Evolutionary conservation across 53 echinoderm and acorn worm genomes (phyloP).

Genomic region (Paracentrotus lividus): DNA sequence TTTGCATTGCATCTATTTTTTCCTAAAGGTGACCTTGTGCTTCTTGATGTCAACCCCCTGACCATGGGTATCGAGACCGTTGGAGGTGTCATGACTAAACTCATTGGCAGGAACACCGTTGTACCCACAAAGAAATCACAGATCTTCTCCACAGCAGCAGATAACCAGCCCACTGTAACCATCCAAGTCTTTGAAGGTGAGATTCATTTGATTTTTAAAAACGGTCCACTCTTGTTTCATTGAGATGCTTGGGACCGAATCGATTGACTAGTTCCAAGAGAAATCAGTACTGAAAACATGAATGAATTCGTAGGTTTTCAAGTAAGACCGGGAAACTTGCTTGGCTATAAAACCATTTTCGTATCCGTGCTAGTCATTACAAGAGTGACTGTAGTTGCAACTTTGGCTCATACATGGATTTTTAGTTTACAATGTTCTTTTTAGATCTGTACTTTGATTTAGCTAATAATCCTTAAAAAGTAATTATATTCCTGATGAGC

Average conservation of each 20-base stretch:
- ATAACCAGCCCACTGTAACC: constrained; percentile 99
- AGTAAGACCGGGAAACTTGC: no score
- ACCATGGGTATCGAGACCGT: constrained; percentile 99
- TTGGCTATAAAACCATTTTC: no score
- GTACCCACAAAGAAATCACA: constrained; percentile 99
- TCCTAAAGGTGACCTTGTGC: constrained; percentile 87
- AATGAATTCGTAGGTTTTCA: no score
- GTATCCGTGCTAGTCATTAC: no score
- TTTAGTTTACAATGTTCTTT: neutral
- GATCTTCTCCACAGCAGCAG: constrained; percentile 99
- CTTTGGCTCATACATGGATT: no score
- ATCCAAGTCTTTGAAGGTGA: constrained; percentile 99
- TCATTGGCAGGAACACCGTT: constrained; percentile 91
- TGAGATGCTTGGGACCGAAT: no score
- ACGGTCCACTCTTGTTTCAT: no score
- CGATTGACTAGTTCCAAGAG: no score
- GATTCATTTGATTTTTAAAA: no score
- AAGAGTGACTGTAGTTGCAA: no score
- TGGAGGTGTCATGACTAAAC: constrained; percentile 98
- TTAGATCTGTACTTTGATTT: neutral
- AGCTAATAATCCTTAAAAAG: neutral
- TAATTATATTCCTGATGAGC: neutral
- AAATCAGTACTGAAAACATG: no score
- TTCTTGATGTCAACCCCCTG: constrained; percentile 96
- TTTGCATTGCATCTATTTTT: neutral